phyloP scores from a whole-genome alignment of 2,888 invertebrate genomes.

The Osmoderma eremita region DNA sequence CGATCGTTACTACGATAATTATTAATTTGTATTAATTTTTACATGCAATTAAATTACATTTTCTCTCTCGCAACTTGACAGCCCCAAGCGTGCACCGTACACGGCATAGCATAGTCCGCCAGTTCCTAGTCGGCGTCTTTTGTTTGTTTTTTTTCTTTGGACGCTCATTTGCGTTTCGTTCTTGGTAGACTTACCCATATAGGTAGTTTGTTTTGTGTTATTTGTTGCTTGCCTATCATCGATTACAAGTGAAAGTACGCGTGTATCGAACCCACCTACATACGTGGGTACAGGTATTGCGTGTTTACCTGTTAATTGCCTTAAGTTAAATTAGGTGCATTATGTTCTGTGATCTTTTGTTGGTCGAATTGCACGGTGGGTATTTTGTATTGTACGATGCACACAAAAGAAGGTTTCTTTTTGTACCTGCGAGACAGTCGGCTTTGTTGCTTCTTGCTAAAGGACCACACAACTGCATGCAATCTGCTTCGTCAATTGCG shows the following conservation, averaged over 20 bases:
- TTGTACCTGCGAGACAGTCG: not conserved
- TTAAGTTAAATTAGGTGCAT: constrained; percentile 8
- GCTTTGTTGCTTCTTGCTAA: not conserved
- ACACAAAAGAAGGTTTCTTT: not conserved
- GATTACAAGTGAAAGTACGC: constrained; percentile 30
- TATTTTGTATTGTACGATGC: not conserved
- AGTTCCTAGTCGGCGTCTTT: not conserved
- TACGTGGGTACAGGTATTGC: not conserved
- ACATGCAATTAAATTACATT: constrained; percentile 29
- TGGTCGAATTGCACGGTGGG: constrained; percentile 1
- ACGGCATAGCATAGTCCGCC: too few species aligned
- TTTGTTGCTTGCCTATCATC: not conserved
- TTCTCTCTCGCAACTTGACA: constrained; percentile 21
- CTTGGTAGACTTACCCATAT: not conserved
- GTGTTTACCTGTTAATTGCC: constrained; percentile 16
- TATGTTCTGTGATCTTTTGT: constrained; percentile 2
- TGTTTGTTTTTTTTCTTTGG: constrained; percentile 16
- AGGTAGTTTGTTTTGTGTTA: not conserved
- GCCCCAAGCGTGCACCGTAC: not conserved
- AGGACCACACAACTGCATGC: not conserved
- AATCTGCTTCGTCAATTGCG: too few species aligned
- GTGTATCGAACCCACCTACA: constrained; percentile 24
- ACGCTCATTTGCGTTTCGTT: not conserved
- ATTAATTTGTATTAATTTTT: constrained; percentile 37
- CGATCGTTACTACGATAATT: constrained; percentile 19